A percentile compares a stretch with the other conserved stretches of the same genome.
These are phyloP conservation scores for Rhopalosiphum maidis DNA, from an alignment of 1,140 invertebrate genomes.

Conservation along the genomic window DNA sequence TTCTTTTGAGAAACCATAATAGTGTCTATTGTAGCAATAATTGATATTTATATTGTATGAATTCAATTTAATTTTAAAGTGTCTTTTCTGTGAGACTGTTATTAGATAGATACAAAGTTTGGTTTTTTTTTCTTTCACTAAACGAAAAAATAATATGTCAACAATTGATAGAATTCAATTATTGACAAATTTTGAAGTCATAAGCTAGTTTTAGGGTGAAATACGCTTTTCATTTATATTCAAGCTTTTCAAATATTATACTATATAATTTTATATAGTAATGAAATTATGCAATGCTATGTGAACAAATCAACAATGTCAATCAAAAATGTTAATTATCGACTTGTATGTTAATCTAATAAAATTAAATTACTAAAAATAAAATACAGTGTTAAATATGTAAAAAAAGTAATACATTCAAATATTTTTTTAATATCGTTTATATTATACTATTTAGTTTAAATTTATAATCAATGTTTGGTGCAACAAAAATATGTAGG, in stretches of 20 bases:
- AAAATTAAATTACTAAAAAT: not conserved
- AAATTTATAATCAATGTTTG: not conserved
- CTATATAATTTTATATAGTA: not conserved
- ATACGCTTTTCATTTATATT: too few species aligned
- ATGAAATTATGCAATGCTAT: not conserved
- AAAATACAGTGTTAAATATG: not conserved
- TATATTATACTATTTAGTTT: not conserved
- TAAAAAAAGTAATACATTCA: not conserved
- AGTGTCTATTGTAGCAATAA: not conserved
- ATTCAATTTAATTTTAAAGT: slow-evolving; percentile 1
- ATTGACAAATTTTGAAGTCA: not conserved
- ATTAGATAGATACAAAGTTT: not conserved
- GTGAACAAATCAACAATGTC: not conserved
- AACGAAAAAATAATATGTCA: not conserved
- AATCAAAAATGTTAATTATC: not conserved
- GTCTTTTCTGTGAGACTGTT: not conserved
- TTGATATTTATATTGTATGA: not conserved
- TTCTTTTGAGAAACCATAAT: not conserved
- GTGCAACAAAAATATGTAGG: not conserved
- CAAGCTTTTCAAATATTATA: not conserved
- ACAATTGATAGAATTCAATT: not conserved
- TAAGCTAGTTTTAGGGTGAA: not conserved
- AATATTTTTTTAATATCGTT: not conserved
- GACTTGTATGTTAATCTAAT: not conserved
- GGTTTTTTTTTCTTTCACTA: not conserved